phyloP scores from a whole-genome alignment of 1,140 invertebrate species.

The Eumaeus atala region DNA sequence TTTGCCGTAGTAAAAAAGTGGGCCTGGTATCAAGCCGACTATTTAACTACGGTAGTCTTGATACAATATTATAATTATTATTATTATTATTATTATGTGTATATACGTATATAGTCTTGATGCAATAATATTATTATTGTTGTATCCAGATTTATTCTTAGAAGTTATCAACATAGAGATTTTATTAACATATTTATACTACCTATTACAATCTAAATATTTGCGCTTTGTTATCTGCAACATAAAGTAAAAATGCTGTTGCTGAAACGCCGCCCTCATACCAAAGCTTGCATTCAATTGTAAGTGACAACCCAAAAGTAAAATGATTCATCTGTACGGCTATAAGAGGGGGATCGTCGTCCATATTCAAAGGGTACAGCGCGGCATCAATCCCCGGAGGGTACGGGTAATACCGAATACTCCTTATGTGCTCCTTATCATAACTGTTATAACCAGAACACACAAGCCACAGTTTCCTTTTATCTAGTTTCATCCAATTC shows the following conservation, averaged over 20 bases:
- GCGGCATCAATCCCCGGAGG: conserved; percentile 53
- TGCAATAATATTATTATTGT: too few species aligned
- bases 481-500: conserved; percentile 37
- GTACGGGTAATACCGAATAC: conserved; percentile 48
- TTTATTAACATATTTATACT: too few species aligned
- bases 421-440: conserved; percentile 55
- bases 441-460: conserved; percentile 47
- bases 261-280: conserved; percentile 42
- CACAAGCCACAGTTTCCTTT: conserved; percentile 45
- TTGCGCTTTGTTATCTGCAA: conserved; percentile 31
- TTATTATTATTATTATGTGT: too few species aligned
- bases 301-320: conserved; percentile 47
- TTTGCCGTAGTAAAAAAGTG: too few species aligned
- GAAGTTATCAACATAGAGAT: not conserved
- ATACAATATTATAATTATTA: too few species aligned
- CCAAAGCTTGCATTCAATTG: conserved; percentile 53
- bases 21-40: too few species aligned
- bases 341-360: conserved; percentile 35
- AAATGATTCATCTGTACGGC: conserved; percentile 53
- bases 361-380: conserved; percentile 37
- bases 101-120: too few species aligned
- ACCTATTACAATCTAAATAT: conserved; percentile 19
- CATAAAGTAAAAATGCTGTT: conserved; percentile 47
- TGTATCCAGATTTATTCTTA: too few species aligned
- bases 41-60: too few species aligned